Percentiles rank a stretch among this genome's conserved stretches.
These are phyloP conservation scores for Drosophila pegasa DNA, from an alignment of 2,888 invertebrate genomes.

Conservation along the genomic window DNA sequence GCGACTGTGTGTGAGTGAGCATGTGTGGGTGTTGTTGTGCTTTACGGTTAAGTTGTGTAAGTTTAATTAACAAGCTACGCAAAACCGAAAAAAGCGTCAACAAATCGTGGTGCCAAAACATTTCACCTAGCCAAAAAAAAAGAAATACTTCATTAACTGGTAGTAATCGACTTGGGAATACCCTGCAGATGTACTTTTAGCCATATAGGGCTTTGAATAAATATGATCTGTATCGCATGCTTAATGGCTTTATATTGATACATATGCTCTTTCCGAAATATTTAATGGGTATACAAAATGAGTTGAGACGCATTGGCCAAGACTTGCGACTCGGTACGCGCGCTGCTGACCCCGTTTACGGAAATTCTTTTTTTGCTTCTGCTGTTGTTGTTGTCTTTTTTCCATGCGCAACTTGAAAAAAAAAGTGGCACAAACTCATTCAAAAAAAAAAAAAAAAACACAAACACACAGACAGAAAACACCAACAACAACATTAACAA, in stretches of 20 bases:
- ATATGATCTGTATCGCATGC: neutral
- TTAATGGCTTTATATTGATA: neutral
- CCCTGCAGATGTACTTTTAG: neutral
- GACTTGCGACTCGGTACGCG: conserved; percentile 40
- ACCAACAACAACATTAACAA: conserved; percentile 52
- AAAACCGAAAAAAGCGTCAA: conserved; percentile 16
- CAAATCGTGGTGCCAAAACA: conserved; percentile 30
- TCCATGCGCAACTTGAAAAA: conserved; percentile 48
- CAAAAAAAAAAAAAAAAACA: conserved; percentile 35
- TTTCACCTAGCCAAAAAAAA: conserved; percentile 40
- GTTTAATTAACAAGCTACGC: conserved; percentile 32
- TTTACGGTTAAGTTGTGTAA: conserved; percentile 9
- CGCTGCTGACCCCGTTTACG: conserved; percentile 71
- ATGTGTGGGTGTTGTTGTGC: conserved; percentile 7
- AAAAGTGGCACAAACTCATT: conserved; percentile 78
- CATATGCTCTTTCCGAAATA: neutral
- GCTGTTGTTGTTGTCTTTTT: conserved; percentile 24
- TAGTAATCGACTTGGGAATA: neutral
- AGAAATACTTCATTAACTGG: neutral
- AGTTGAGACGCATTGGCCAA: conserved; percentile 47
- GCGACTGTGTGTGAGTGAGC: neutral
- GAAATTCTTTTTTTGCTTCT: conserved; percentile 61
- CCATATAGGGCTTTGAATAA: neutral
- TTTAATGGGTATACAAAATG: neutral
- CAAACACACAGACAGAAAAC: conserved; percentile 13